phyloP scores from a whole-genome alignment of 2,888 invertebrate genomes.

The Rhogogaster chlorosoma region DNA sequence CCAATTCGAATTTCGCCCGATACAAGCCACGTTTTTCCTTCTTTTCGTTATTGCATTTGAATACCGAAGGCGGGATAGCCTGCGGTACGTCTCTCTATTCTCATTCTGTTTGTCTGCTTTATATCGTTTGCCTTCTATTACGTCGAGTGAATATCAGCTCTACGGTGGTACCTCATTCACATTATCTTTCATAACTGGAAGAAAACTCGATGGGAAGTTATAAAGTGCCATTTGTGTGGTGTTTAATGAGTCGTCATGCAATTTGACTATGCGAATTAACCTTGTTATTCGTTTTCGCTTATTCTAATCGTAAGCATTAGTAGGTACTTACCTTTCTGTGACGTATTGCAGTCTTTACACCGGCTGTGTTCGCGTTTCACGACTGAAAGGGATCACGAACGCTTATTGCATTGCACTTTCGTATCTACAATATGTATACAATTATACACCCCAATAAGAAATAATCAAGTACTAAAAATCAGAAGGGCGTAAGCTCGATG shows the following conservation, averaged over 20 bases:
- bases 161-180: neutral
- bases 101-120: neutral
- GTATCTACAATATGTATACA: neutral
- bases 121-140: neutral
- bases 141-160: neutral
- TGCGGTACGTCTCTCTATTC: neutral
- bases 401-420: neutral
- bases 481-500: neutral
- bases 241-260: neutral
- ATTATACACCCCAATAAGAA: neutral
- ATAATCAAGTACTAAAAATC: neutral
- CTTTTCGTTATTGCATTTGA: constrained; percentile 38
- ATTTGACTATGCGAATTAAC: neutral
- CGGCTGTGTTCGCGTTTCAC: neutral
- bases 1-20: constrained; percentile 17
- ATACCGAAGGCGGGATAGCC: neutral
- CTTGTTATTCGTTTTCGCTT: neutral
- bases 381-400: neutral
- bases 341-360: neutral
- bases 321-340: neutral
- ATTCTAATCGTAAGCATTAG: neutral
- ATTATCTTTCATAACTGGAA: neutral
- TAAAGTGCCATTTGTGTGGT: neutral
- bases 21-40: constrained; percentile 27
- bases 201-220: neutral